Evolutionary conservation across 2,888 invertebrate species (phyloP).

Genomic region (Syrista parreyssii): DNA sequence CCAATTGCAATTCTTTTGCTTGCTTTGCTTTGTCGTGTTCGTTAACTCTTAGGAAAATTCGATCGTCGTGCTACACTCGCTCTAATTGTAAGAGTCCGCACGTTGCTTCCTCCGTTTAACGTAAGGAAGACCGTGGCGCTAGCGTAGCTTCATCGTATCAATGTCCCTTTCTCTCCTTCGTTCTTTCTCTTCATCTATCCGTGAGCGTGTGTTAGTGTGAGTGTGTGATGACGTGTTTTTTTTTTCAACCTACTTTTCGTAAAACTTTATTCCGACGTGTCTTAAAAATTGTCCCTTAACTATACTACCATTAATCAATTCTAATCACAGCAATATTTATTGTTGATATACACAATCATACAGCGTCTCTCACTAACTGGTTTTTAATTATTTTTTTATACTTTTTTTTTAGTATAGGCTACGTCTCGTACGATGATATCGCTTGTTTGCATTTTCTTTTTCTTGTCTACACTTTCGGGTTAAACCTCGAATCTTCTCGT

Average conservation of each 20-base stretch:
- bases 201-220: neutral
- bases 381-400: constrained; percentile 36
- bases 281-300: constrained; percentile 61
- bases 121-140: neutral
- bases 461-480: neutral
- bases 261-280: constrained; percentile 38
- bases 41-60: neutral
- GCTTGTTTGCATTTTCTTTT: neutral
- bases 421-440: constrained; percentile 28
- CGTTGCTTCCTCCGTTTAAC: neutral
- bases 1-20: neutral
- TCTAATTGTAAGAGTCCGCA: constrained; percentile 9
- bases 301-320: constrained; percentile 64
- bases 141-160: neutral
- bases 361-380: constrained; percentile 63
- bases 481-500: neutral
- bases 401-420: constrained; percentile 35
- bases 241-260: neutral
- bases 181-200: constrained; percentile 12
- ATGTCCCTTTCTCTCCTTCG: constrained; percentile 17
- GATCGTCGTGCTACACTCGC: constrained; percentile 16
- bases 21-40: neutral
- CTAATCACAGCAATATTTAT: constrained; percentile 67
- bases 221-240: neutral
- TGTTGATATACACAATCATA: constrained; percentile 67